Conservation (phyloP, 2,113 vertebrate species). For the Arizona elegans region DNA sequence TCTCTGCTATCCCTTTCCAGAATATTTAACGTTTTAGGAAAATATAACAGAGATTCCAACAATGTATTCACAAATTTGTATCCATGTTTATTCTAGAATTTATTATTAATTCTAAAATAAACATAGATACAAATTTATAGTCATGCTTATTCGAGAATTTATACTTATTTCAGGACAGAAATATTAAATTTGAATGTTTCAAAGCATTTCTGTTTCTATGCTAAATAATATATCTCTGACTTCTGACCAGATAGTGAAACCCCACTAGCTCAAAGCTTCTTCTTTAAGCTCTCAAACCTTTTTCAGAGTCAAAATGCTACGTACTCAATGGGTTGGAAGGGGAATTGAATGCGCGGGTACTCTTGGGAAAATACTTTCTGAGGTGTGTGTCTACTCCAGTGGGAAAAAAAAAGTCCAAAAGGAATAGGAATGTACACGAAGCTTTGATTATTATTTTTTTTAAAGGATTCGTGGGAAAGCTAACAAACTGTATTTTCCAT, state of each 20-base stretch:
- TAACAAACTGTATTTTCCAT: constrained; percentile 39
- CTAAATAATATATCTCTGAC: neutral
- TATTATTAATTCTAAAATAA: neutral
- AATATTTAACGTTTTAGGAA: neutral
- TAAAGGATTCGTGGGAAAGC: constrained; percentile 53
- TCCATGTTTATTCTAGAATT: neutral
- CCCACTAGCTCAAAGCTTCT: neutral
- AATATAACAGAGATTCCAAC: neutral
- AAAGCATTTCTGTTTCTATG: neutral
- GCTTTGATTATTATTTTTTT: constrained; percentile 36
- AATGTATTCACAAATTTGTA: neutral
- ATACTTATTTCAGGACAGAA: neutral
- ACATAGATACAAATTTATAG: neutral
- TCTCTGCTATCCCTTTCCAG: neutral
- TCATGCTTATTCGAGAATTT: neutral
- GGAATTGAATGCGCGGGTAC: neutral
- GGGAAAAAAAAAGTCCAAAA: constrained; percentile 21
- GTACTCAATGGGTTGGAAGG: neutral
- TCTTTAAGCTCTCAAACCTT: neutral
- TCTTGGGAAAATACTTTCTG: constrained; percentile 5
- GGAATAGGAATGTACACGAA: neutral
- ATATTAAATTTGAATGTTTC: neutral
- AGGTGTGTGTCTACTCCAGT: constrained; percentile 1
- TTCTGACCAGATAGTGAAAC: neutral
- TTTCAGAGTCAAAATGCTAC: neutral